Evolutionary conservation across 2,797 vertebrate species (phyloP).

Genomic region (Prionace glauca): DNA sequence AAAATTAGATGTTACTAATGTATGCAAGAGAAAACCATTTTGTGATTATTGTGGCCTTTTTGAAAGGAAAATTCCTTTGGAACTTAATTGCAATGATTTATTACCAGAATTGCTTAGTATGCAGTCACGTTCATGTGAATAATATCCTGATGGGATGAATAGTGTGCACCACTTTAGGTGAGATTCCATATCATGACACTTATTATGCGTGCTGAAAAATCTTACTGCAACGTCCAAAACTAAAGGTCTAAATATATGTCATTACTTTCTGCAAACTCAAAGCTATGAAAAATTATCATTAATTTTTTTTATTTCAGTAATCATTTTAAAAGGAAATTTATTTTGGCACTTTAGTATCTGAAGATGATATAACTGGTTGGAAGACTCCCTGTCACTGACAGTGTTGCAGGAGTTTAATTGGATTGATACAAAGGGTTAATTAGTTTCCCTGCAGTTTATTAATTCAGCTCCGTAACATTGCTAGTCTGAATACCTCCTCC

Average conservation of each 20-base stretch:
- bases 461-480: neutral
- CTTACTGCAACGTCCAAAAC: neutral
- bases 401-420: neutral
- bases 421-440: neutral
- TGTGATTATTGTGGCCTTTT: too few relatives aligned
- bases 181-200: neutral
- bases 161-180: too few relatives aligned
- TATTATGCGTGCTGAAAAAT: neutral
- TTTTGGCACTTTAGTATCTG: neutral
- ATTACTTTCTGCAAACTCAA: neutral
- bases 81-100: neutral
- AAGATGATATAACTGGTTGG: neutral
- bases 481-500: neutral
- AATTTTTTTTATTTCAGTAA: neutral
- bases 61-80: too few relatives aligned
- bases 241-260: neutral
- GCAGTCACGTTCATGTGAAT: neutral
- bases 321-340: neutral
- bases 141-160: neutral
- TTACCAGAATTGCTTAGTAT: neutral
- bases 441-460: neutral
- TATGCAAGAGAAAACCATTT: neutral
- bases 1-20: neutral
- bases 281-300: too few relatives aligned
- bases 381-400: neutral